These are phyloP conservation scores for Sinotaia quadrata DNA, from an alignment of 2,888 invertebrate species.

Conservation along the genomic window DNA sequence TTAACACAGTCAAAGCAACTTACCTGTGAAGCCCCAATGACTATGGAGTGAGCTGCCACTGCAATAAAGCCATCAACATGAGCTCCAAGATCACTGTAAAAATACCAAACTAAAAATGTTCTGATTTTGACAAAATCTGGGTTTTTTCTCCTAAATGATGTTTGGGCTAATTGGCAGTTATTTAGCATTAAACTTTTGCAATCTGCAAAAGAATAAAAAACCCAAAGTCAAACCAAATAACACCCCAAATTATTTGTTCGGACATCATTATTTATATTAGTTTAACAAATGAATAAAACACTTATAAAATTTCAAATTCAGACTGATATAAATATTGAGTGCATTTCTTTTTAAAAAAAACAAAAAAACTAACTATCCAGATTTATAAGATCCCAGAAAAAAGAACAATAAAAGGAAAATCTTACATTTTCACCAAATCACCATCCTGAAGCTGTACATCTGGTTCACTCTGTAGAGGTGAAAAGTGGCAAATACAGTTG, in stretches of 20 bases:
- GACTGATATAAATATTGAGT: no score
- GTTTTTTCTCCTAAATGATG: no score
- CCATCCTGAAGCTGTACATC: slow-evolving; percentile 82
- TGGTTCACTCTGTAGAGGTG: slow-evolving; percentile 93
- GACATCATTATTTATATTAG: no score
- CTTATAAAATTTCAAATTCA: no score
- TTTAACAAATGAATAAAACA: no score
- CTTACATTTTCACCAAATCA: slow-evolving; percentile 97
- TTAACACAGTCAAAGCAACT: no score
- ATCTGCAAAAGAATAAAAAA: neutral
- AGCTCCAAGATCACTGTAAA: slow-evolving; percentile 87
- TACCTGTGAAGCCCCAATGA: slow-evolving; percentile 83
- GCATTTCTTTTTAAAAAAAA: no score
- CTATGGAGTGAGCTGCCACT: slow-evolving; percentile 95
- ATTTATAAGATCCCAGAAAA: neutral
- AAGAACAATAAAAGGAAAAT: slow-evolving; percentile 52
- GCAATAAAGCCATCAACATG: slow-evolving; percentile 99
- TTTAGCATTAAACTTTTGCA: no score
- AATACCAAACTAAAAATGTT: no score
- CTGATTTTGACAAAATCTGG: no score
- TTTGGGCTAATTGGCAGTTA: no score
- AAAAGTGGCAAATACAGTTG: slow-evolving; percentile 99
- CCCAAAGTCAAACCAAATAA: neutral
- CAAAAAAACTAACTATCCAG: no score
- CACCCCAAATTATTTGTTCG: neutral